Percentiles rank a stretch among this genome's conserved stretches.
These are phyloP conservation scores for Hydrozoanthus tunicans DNA, from an alignment of 64 coral and sea anemone genomes.

Conservation along the genomic window DNA sequence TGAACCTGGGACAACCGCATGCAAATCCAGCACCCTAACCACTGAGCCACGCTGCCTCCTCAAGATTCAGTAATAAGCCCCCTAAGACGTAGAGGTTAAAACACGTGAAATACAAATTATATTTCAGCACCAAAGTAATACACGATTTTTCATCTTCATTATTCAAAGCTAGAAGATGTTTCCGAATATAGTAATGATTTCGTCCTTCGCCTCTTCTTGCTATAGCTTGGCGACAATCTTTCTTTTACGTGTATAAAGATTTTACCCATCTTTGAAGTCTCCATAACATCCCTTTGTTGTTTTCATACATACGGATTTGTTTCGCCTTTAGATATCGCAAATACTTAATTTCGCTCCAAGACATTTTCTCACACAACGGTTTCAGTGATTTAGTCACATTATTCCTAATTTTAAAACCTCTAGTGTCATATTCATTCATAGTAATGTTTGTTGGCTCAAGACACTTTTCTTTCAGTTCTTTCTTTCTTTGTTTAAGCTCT, in stretches of 20 bases:
- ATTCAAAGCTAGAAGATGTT: too few species aligned
- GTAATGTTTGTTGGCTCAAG: conserved; percentile 55
- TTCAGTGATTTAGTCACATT: conserved; percentile 61
- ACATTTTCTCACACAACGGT: conserved; percentile 77
- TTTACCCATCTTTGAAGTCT: conserved; percentile 21
- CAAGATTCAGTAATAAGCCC: too few species aligned
- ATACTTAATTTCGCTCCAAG: conserved; percentile 84
- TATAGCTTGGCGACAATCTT: not conserved
- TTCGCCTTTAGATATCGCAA: conserved; percentile 73
- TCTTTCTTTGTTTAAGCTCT: conserved; percentile 57
- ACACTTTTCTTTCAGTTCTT: conserved; percentile 54
- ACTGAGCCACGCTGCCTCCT: too few species aligned
- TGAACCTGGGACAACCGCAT: too few species aligned
- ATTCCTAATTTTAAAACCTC: conserved; percentile 52
- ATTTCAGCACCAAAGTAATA: too few species aligned
- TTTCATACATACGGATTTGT: conserved; percentile 52
- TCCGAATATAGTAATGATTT: too few species aligned
- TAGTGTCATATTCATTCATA: conserved; percentile 41
- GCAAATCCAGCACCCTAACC: too few species aligned
- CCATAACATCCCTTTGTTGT: not conserved
- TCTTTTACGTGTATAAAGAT: conserved; percentile 1
- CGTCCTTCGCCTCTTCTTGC: too few species aligned
- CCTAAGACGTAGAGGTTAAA: too few species aligned
- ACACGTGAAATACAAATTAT: too few species aligned
- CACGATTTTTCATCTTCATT: too few species aligned